Percentiles rank a stretch among this genome's conserved stretches.
Conservation (phyloP, 2,888 invertebrate genomes). For the Acanthococcus lagerstroemiae region DNA sequence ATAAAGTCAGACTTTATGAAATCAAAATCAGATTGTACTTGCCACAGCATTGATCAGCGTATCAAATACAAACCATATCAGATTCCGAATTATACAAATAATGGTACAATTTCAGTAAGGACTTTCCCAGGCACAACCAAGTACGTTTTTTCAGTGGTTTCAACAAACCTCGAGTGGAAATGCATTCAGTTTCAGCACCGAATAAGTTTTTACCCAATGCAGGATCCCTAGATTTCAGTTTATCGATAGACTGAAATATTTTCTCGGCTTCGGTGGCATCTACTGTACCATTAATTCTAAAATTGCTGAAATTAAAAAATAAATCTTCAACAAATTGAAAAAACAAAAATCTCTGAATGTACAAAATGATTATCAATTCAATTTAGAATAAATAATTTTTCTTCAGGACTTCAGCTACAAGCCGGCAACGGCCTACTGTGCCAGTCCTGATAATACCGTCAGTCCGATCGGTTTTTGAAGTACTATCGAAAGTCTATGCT, state of each 20-base stretch:
- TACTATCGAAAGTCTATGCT: too few species aligned
- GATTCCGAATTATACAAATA: not conserved
- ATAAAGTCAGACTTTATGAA: not conserved
- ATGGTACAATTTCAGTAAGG: conserved; percentile 31
- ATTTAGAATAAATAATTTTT: too few species aligned
- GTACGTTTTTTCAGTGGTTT: conserved; percentile 21
- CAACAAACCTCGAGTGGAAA: conserved; percentile 5
- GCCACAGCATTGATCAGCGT: not conserved
- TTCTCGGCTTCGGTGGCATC: conserved; percentile 9
- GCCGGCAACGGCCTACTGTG: too few species aligned
- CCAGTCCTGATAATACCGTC: too few species aligned
- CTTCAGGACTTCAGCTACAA: too few species aligned
- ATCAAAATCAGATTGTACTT: not conserved
- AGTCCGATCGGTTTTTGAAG: too few species aligned
- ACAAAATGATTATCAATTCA: too few species aligned
- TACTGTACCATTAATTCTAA: not conserved
- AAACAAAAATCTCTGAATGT: not conserved
- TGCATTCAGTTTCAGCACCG: not conserved
- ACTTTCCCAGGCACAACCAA: conserved; percentile 29
- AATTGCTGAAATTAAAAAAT: not conserved
- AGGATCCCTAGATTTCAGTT: conserved; percentile 28
- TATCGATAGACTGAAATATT: conserved; percentile 24
- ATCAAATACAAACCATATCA: not conserved
- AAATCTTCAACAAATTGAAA: not conserved
- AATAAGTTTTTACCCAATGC: not conserved